Evolutionary conservation across 2,113 vertebrate genomes (phyloP), one percentile per base, ranked within the genome.

Genomic region (Rhizomys pruinosus): DNA sequence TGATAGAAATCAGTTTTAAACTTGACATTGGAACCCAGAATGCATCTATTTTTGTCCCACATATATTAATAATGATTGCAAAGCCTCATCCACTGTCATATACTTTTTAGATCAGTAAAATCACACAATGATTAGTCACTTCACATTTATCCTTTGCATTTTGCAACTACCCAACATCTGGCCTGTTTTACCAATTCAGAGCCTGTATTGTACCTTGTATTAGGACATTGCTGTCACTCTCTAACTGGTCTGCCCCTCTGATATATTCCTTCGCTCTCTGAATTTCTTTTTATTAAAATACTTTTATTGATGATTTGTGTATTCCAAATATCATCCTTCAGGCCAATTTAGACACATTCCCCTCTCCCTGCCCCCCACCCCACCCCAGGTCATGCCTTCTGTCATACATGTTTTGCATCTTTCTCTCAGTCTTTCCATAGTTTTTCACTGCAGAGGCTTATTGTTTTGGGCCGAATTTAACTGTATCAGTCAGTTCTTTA

Each of bases 241-340:
- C 63, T 44, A 80, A 76, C 34, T 78, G 29, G 71, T 47, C 42
- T 86, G n/a, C 74, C 77, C 9, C 34, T 63, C 9, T 39, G 52
- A 23, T 77, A 29, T 69, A 52, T 72, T 79, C 25, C 29, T 91
- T 80, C 4, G 32, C 32, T 57, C 34, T 64, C 5, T 82, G 37
- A 72, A 93, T 72, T 86, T 88, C 63, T 76, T 84, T 87, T 22
- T 69, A 79, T n/a, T n/a, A n/a, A n/a, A n/a, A n/a, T n/a, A n/a
- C n/a, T n/a, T n/a, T n/a, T n/a, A n/a, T n/a, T n/a, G n/a, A n/a
- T n/a, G n/a, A n/a, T n/a, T n/a, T n/a, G n/a, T n/a, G n/a, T n/a
- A n/a, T n/a, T n/a, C n/a, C n/a, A n/a, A n/a, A n/a, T n/a, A n/a
- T n/a, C n/a, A n/a, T n/a, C n/a, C n/a, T n/a, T n/a, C n/a, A n/a